These are phyloP conservation scores for Drosophila buzzatii DNA, from an alignment of 2,888 invertebrate genomes.

Conservation along the genomic window DNA sequence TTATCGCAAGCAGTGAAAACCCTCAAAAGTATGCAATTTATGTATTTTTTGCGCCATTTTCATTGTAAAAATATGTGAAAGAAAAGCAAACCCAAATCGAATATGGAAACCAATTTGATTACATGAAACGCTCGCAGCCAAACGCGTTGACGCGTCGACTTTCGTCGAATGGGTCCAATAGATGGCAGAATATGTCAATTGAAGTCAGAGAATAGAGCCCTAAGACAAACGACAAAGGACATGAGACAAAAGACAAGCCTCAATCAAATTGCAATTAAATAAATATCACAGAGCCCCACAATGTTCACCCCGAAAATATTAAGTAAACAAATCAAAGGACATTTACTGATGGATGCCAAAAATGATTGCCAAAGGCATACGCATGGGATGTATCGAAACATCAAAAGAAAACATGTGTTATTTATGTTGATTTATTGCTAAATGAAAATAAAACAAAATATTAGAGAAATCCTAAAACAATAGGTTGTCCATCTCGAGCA, in stretches of 20 bases:
- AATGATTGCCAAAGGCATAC: conserved; percentile 4
- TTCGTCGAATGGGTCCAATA: conserved; percentile 3
- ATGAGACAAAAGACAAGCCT: conserved; percentile 47
- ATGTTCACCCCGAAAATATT: conserved; percentile 47
- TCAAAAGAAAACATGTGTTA: conserved; percentile 1
- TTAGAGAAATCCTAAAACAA: too few species aligned
- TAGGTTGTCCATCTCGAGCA: conserved; percentile 1
- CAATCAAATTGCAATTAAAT: conserved; percentile 73
- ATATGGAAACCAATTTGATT: conserved; percentile 62
- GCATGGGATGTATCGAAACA: conserved; percentile 17
- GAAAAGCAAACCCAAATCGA: conserved; percentile 43
- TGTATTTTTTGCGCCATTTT: conserved; percentile 15
- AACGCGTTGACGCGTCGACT: conserved; percentile 44
- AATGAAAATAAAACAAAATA: conserved; percentile 39
- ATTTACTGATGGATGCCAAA: conserved; percentile 55
- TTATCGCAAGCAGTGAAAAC: conserved; percentile 10
- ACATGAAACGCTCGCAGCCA: conserved; percentile 55
- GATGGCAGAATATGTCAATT: conserved; percentile 20
- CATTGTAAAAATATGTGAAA: conserved; percentile 39
- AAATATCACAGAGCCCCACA: conserved; percentile 50
- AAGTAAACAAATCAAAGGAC: conserved; percentile 61
- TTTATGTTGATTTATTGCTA: conserved; percentile 2
- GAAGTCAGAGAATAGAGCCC: conserved; percentile 27
- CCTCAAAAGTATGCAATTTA: conserved; percentile 60
- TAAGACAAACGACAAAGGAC: conserved; percentile 18